Evolutionary conservation across 2,797 vertebrate genomes (phyloP).

Genomic region (Pangasius sanitwongsei): DNA sequence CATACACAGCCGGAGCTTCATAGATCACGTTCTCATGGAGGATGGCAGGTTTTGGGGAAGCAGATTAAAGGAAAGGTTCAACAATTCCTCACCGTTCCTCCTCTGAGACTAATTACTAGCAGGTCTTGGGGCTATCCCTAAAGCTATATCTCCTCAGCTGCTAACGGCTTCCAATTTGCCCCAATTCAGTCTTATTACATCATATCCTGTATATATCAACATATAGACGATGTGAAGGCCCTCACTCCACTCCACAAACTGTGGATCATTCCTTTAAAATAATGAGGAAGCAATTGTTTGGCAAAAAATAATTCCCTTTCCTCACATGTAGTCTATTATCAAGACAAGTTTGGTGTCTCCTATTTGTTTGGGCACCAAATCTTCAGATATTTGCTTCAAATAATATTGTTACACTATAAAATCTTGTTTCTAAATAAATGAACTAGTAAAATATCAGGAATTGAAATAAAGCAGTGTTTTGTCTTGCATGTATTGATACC

Average conservation of each 20-base stretch:
- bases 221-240: neutral
- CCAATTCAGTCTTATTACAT: neutral
- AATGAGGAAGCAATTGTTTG: neutral
- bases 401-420: neutral
- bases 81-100: neutral
- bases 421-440: neutral
- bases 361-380: neutral
- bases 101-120: conserved; percentile 20
- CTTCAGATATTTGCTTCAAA: neutral
- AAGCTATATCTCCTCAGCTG: neutral
- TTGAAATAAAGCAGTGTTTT: neutral
- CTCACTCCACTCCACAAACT: neutral
- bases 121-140: neutral
- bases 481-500: neutral
- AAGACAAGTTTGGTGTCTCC: neutral
- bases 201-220: neutral
- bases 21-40: neutral
- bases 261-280: neutral
- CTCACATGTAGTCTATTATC: neutral
- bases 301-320: neutral
- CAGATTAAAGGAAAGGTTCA: neutral
- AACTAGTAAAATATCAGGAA: neutral
- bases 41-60: conserved; percentile 15
- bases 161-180: neutral
- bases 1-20: neutral